A percentile compares a stretch with the other conserved stretches of the same genome.
Conservation (phyloP, 1,140 invertebrate genomes). For the Mycetomoellerius zeteki region DNA sequence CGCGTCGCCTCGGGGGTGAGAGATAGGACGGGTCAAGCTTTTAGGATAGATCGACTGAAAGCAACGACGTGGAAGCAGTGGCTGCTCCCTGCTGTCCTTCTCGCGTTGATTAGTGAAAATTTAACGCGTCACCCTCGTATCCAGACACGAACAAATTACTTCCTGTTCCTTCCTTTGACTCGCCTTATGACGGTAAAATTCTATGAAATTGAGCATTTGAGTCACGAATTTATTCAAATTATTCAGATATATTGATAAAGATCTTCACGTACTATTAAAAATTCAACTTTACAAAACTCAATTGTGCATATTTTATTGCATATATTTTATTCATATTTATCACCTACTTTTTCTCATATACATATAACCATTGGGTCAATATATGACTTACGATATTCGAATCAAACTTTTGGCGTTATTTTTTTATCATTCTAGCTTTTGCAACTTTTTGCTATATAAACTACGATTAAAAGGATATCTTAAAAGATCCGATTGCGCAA, state of each 20-base stretch:
- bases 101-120: constrained; percentile 55
- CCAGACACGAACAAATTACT: constrained; percentile 50
- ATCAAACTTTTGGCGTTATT: background rate
- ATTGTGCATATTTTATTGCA: background rate
- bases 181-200: background rate
- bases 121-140: constrained; percentile 40
- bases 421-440: background rate
- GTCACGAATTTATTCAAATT: constrained; percentile 13
- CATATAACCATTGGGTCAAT: background rate
- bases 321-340: background rate
- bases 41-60: constrained; percentile 59
- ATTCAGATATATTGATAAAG: background rate
- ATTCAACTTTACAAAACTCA: background rate
- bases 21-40: constrained; percentile 51
- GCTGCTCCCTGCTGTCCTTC: constrained; percentile 1
- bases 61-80: constrained; percentile 43
- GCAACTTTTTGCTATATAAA: background rate
- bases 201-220: constrained; percentile 15
- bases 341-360: background rate
- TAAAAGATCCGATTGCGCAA: too few species aligned
- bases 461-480: background rate
- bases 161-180: constrained; percentile 12
- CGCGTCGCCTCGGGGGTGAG: constrained; percentile 18
- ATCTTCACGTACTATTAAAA: background rate
- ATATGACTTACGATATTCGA: background rate